phyloP scores from a whole-genome alignment of 2,888 invertebrate genomes.

The Creontiades dilutus region DNA sequence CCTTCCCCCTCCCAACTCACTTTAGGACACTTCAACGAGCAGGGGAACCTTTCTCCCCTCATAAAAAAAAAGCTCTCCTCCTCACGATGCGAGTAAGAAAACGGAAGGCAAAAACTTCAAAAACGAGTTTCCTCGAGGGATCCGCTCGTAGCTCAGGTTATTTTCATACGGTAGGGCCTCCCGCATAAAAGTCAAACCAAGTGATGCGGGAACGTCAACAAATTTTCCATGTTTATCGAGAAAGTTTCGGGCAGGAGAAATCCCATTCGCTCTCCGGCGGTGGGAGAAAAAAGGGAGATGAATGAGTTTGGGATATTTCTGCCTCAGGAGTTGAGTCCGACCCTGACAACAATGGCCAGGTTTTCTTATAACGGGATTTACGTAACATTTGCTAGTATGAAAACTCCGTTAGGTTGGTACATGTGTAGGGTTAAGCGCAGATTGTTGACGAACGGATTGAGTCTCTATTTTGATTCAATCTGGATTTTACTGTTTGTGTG shows the following conservation, averaged over 20 bases:
- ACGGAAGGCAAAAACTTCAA: background rate
- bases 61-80: background rate
- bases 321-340: background rate
- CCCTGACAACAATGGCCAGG: background rate
- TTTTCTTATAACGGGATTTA: background rate
- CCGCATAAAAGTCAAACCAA: constrained; percentile 21
- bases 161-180: background rate
- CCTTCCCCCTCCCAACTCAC: too few species aligned
- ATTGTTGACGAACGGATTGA: too few species aligned
- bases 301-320: constrained; percentile 9
- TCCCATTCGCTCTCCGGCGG: background rate
- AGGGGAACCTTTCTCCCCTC: too few species aligned
- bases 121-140: constrained; percentile 16
- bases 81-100: constrained; percentile 13
- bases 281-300: background rate
- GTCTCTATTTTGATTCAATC: too few species aligned
- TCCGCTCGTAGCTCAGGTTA: constrained; percentile 2
- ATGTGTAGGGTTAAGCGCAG: too few species aligned
- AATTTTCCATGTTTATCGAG: constrained; percentile 59
- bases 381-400: background rate
- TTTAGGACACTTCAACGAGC: too few species aligned
- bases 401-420: too few species aligned
- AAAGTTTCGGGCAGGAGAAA: constrained; percentile 33
- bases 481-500: too few species aligned
- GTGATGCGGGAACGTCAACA: constrained; percentile 13